Conservation (phyloP, 1,140 invertebrate genomes). For the Drosophila orena region DNA sequence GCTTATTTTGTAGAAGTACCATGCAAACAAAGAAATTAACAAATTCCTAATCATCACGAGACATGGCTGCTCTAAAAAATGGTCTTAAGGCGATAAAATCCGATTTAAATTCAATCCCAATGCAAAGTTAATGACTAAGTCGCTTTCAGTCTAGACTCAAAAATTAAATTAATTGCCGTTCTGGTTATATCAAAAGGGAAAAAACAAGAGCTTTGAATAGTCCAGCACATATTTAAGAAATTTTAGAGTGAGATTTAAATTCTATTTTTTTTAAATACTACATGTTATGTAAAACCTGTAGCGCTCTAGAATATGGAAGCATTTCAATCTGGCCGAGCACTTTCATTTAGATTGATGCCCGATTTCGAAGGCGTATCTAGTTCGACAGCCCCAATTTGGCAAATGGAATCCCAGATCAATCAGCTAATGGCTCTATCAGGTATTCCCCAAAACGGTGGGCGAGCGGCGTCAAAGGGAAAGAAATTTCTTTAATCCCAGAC, state of each 20-base stretch:
- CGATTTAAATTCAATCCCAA: constrained; percentile 27
- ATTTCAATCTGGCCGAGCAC: background rate
- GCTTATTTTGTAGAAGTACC: constrained; percentile 10
- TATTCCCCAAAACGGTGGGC: constrained; percentile 64
- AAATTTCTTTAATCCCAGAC: constrained; percentile 69
- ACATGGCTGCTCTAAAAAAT: constrained; percentile 1
- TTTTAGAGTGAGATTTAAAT: background rate
- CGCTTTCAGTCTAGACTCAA: constrained; percentile 3
- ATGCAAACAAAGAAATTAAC: constrained; percentile 18
- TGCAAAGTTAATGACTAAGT: constrained; percentile 4
- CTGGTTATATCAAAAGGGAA: constrained; percentile 7
- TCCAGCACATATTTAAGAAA: background rate
- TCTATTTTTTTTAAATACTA: too few relatives aligned
- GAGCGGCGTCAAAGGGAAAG: constrained; percentile 42
- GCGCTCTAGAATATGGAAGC: background rate
- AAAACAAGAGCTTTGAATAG: background rate
- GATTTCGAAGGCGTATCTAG: constrained; percentile 7
- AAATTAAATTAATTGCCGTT: constrained; percentile 14
- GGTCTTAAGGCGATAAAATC: constrained; percentile 25
- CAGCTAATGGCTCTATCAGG: constrained; percentile 53
- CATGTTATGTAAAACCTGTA: background rate
- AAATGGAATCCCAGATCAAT: constrained; percentile 40
- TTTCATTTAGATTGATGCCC: constrained; percentile 16
- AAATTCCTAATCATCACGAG: constrained; percentile 12
- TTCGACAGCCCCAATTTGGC: constrained; percentile 19